These are phyloP conservation scores for Rhodophaea formosa DNA, from an alignment of 2,888 invertebrate genomes.

Conservation along the genomic window DNA sequence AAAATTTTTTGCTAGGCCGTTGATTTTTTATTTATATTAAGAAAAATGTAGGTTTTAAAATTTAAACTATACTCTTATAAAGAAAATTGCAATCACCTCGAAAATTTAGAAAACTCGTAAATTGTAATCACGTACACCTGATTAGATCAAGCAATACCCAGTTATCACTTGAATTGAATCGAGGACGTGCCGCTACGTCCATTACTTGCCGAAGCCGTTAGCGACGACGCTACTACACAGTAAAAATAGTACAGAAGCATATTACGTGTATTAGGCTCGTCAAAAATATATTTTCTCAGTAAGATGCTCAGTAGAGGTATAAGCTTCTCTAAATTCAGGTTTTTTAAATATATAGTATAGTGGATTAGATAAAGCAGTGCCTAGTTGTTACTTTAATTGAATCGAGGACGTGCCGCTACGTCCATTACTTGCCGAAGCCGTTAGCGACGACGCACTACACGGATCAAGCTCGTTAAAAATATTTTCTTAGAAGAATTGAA, in stretches of 20 bases:
- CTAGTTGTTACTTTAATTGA: conserved; percentile 15
- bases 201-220: conserved; percentile 9
- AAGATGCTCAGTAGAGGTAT: no score
- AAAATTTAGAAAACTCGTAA: neutral
- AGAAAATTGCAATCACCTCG: no score
- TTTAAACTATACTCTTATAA: no score
- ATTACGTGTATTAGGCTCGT: no score
- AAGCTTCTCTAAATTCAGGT: no score
- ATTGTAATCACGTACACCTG: conserved; percentile 5
- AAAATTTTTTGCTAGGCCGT: neutral
- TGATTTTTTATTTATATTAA: no score
- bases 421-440: neutral
- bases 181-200: conserved; percentile 14
- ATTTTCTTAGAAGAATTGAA: no score
- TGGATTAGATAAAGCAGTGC: conserved; percentile 10
- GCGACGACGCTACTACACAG: conserved; percentile 2
- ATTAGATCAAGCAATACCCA: conserved; percentile 13
- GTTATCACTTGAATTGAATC: conserved; percentile 18
- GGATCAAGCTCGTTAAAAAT: no score
- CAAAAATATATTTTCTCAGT: no score
- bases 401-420: conserved; percentile 17
- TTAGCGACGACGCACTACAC: no score
- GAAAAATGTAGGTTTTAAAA: no score
- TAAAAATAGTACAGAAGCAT: neutral
- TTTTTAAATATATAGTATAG: no score